phyloP scores from a whole-genome alignment of 92 coral and sea anemone species.

The Hydrozoanthus gracilis region DNA sequence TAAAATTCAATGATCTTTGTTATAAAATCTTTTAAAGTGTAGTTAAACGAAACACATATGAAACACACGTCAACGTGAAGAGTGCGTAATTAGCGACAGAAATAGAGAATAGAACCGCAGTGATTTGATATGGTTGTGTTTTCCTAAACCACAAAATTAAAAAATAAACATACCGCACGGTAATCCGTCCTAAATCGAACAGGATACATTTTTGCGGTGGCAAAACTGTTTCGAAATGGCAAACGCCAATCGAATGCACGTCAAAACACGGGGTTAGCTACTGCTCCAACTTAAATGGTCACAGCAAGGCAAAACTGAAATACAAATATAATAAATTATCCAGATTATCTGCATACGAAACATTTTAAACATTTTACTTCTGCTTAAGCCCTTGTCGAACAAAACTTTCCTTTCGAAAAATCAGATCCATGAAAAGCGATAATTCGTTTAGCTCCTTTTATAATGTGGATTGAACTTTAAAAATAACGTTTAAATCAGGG shows the following conservation, averaged over 20 bases:
- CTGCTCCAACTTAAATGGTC: not conserved
- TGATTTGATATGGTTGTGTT: not conserved
- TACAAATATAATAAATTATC: not conserved
- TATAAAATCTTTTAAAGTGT: conserved; percentile 13
- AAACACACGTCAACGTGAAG: conserved; percentile 27
- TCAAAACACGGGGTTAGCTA: not conserved
- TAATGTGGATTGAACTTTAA: not conserved
- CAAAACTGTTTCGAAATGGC: not conserved
- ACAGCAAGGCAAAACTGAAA: not conserved
- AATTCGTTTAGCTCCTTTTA: not conserved
- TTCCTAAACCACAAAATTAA: conserved; percentile 14
- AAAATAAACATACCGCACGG: conserved; percentile 32
- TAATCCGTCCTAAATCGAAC: conserved; percentile 25
- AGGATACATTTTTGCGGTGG: conserved; percentile 25
- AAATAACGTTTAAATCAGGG: not conserved
- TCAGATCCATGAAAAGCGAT: too few relatives aligned
- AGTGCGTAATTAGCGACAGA: not conserved
- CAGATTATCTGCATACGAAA: not conserved
- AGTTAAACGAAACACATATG: conserved; percentile 26
- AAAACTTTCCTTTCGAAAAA: too few relatives aligned
- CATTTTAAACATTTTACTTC: not conserved
- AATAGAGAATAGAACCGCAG: not conserved
- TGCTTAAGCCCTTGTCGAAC: too few relatives aligned
- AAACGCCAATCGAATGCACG: not conserved
- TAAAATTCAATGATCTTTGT: conserved; percentile 4